Evolutionary conservation across 2,113 vertebrate genomes (phyloP).

Genomic region (Lutjanus erythropterus): DNA sequence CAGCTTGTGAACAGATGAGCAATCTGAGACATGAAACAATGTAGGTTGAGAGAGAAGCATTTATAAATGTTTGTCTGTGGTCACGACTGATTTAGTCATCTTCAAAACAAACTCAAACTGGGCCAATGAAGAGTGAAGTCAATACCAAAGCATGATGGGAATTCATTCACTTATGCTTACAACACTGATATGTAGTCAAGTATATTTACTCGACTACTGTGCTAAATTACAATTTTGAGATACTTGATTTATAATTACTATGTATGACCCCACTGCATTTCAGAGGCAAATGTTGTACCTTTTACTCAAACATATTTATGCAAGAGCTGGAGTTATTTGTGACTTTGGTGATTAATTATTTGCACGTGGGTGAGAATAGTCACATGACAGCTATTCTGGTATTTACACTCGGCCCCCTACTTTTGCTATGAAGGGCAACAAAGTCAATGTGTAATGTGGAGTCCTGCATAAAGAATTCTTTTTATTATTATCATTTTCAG

Average conservation of each 20-base stretch:
- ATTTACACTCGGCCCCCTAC: too few species aligned
- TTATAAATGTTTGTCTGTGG: background rate
- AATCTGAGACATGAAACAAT: slow-evolving; percentile 22
- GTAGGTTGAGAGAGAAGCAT: background rate
- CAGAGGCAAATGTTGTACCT: background rate
- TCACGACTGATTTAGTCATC: background rate
- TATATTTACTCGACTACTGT: background rate
- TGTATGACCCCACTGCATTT: background rate
- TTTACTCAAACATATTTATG: background rate
- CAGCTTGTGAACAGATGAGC: slow-evolving; percentile 31
- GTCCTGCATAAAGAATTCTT: too few species aligned
- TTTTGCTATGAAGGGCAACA: too few species aligned
- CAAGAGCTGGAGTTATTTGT: background rate
- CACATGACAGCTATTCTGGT: too few species aligned
- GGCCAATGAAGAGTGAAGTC: too few species aligned
- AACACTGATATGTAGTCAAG: background rate
- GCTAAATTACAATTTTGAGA: background rate
- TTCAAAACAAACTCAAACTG: background rate
- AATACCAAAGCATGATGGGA: background rate
- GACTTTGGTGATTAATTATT: background rate
- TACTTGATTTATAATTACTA: background rate
- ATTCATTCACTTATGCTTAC: background rate
- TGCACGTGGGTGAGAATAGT: too few species aligned
- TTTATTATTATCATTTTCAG: too few species aligned
- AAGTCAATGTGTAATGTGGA: too few species aligned